Conservation (phyloP, 2,113 vertebrate genomes). For the Recurvirostra avosetta region DNA sequence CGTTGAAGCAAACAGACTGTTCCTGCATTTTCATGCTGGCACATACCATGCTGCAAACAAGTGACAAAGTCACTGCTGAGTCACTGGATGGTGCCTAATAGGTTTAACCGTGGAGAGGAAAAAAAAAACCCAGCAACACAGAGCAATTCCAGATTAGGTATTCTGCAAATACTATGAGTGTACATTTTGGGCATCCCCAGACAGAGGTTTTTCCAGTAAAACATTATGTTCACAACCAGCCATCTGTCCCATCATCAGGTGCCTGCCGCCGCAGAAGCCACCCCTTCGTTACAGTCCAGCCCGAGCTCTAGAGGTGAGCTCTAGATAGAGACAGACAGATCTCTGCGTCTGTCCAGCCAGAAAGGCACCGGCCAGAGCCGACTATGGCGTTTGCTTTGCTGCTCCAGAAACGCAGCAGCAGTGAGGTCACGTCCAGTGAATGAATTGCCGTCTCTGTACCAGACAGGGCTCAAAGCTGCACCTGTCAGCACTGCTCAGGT, state of each 20-base stretch:
- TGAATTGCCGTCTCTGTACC: fast-evolving
- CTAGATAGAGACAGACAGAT: background rate
- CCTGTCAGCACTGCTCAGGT: background rate
- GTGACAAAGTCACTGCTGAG: background rate
- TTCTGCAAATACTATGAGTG: background rate
- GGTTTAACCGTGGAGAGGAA: background rate
- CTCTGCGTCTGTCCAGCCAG: background rate
- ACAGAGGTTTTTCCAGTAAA: background rate
- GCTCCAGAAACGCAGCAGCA: background rate
- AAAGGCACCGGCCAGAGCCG: background rate
- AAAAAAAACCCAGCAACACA: background rate
- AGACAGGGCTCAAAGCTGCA: background rate
- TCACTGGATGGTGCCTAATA: background rate
- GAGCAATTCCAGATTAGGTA: background rate
- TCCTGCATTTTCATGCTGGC: background rate
- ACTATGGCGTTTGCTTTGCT: too few relatives aligned
- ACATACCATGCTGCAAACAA: background rate
- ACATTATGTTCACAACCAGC: background rate
- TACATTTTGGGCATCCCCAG: background rate
- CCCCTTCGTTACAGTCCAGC: background rate
- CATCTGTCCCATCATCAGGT: background rate
- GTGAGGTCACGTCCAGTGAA: fast-evolving
- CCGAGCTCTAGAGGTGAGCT: fast-evolving
- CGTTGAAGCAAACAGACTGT: background rate
- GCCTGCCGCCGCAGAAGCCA: background rate